Percentiles rank a stretch among this genome's conserved stretches.
Evolutionary conservation across 2,888 invertebrate species (phyloP).

Genomic region (Formica aserva): DNA sequence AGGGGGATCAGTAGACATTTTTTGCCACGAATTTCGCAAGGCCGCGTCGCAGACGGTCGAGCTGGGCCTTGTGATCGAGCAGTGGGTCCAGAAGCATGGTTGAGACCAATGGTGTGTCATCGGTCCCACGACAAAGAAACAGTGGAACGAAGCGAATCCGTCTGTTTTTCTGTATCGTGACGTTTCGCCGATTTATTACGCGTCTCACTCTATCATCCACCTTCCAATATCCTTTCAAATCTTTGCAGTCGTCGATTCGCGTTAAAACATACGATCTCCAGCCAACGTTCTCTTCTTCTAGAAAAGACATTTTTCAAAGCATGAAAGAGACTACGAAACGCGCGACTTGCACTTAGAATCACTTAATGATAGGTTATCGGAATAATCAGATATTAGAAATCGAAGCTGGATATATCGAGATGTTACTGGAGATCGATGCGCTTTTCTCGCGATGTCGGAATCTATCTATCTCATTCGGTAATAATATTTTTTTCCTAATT

Average conservation of each 20-base stretch:
- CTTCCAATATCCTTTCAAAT: slow-evolving; percentile 67
- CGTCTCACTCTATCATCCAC: slow-evolving; percentile 67
- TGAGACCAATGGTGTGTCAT: slow-evolving; percentile 72
- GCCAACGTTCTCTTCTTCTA: not conserved
- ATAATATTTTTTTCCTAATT: slow-evolving; percentile 63
- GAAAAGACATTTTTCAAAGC: not conserved
- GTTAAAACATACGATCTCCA: slow-evolving; percentile 1
- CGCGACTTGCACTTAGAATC: not conserved
- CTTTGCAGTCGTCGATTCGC: slow-evolving; percentile 58
- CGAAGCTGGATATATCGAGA: not conserved
- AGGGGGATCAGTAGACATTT: slow-evolving; percentile 69
- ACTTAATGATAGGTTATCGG: not conserved
- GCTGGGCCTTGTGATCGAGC: slow-evolving; percentile 72
- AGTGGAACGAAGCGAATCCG: slow-evolving; percentile 63
- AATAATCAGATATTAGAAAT: not conserved
- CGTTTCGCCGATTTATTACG: slow-evolving; percentile 74
- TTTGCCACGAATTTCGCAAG: slow-evolving; percentile 76
- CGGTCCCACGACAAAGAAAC: slow-evolving; percentile 73
- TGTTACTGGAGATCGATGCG: slow-evolving; percentile 3
- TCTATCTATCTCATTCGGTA: slow-evolving; percentile 10
- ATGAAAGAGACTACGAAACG: not conserved
- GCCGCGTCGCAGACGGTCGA: slow-evolving; percentile 74
- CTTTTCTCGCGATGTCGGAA: slow-evolving; percentile 17
- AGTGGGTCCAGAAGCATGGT: slow-evolving; percentile 59
- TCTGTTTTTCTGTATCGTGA: slow-evolving; percentile 71